phyloP scores from a whole-genome alignment of 1,140 invertebrate genomes.

The Sesamia nonagrioides region DNA sequence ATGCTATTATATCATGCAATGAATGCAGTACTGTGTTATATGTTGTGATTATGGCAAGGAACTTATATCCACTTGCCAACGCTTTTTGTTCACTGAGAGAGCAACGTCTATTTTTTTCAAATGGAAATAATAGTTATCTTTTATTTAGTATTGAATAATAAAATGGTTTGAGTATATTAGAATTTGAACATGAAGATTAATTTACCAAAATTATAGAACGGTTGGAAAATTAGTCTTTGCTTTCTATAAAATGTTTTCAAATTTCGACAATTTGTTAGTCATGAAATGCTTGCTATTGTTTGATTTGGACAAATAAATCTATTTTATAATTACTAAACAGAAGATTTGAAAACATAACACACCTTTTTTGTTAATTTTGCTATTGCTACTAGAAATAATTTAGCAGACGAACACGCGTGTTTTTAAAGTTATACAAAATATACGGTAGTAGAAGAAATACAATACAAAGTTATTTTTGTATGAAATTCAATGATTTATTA shows the following conservation, averaged over 20 bases:
- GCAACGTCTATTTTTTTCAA: constrained; percentile 42
- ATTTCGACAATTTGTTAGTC: background rate
- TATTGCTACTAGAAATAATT: background rate
- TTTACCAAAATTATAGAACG: background rate
- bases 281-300: background rate
- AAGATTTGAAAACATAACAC: constrained; percentile 16
- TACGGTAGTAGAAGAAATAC: too few species aligned
- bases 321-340: too few species aligned
- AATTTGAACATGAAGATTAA: background rate
- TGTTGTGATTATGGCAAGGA: constrained; percentile 32
- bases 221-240: constrained; percentile 33
- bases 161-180: constrained; percentile 1
- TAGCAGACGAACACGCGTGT: background rate
- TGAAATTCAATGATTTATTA: too few species aligned
- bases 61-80: constrained; percentile 35
- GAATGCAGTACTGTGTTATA: constrained; percentile 40
- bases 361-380: constrained; percentile 22
- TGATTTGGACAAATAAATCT: too few species aligned
- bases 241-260: constrained; percentile 36
- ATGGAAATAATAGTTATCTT: background rate
- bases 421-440: background rate
- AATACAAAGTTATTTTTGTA: too few species aligned
- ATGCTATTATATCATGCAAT: constrained; percentile 32
- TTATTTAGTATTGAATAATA: background rate
- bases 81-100: constrained; percentile 13